These are phyloP conservation scores for rabbit (Oryctolagus cuniculus) DNA, from an alignment of 2,113 vertebrate genomes.

Conservation along the genomic window mOryCun1.1 NC_091438.1:9645001-9645500, in stretches of 20 bases:
- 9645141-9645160: neutral
- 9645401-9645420: neutral
- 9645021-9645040: neutral
- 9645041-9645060: neutral
- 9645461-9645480: neutral
- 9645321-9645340: neutral
- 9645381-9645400: neutral
- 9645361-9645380: neutral
- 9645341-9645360: neutral
- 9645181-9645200: neutral
- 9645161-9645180: neutral
- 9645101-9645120: too few species aligned
- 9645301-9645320: neutral
- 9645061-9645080: neutral
- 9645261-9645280: neutral
- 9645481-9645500: neutral
- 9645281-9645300: neutral
- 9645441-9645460: neutral
- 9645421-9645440: neutral
- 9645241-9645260: neutral
- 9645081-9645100: neutral
- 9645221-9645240: neutral
- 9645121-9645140: neutral
- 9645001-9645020: neutral
- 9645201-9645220: neutral